Conservation (phyloP, 2,113 vertebrate species). For the Eulemur rufifrons region DNA sequence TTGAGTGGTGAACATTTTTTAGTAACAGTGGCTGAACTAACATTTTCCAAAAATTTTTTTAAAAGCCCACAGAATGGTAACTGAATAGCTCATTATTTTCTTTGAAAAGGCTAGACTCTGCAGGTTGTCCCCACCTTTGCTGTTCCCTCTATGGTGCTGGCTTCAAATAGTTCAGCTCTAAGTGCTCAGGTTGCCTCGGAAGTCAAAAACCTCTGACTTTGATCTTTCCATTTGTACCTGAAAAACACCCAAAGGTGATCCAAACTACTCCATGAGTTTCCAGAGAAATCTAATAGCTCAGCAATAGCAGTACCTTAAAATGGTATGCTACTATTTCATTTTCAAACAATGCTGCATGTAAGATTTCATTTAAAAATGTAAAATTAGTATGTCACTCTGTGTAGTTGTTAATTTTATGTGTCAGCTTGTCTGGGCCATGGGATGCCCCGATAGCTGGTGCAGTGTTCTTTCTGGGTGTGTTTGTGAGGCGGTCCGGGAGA, state of each 20-base stretch:
- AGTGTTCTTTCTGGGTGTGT: not conserved
- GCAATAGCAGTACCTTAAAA: not conserved
- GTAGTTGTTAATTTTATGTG: not conserved
- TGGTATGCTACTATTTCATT: not conserved
- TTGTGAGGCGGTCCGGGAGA: not conserved
- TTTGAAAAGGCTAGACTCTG: conserved; percentile 41
- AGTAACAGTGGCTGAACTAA: conserved; percentile 31
- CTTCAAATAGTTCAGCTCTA: conserved; percentile 9
- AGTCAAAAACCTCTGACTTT: conserved; percentile 28
- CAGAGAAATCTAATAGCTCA: not conserved
- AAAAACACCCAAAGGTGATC: not conserved
- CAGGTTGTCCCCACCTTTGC: conserved; percentile 11
- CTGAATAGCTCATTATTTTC: conserved; percentile 68
- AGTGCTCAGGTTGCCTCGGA: conserved; percentile 32
- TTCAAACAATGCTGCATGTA: not conserved
- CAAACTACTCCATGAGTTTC: not conserved
- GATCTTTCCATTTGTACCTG: not conserved
- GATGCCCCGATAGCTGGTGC: not conserved
- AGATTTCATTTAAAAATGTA: not conserved
- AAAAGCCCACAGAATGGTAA: not conserved
- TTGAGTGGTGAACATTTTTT: conserved; percentile 14
- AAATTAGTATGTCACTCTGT: not conserved
- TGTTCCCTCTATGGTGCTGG: not conserved
- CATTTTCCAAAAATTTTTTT: not conserved
- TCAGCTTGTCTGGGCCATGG: no score